Evolutionary conservation across 2,797 vertebrate genomes (phyloP).

Genomic region (Vespertilio murinus): DNA sequence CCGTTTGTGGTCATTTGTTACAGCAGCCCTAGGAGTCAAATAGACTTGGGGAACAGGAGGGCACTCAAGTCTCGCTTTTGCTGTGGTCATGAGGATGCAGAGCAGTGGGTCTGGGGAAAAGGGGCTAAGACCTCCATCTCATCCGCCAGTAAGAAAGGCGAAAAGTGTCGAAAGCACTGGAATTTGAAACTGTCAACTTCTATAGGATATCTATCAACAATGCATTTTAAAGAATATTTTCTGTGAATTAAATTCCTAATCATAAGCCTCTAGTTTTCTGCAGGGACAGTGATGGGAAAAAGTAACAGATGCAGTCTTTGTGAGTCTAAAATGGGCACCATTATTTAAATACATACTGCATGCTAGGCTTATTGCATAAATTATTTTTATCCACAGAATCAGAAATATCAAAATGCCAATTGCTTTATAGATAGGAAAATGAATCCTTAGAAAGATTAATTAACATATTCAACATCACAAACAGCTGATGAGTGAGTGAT

Average conservation of each 20-base stretch:
- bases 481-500: neutral
- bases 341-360: neutral
- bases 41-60: too few species aligned
- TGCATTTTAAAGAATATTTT: neutral
- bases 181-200: too few species aligned
- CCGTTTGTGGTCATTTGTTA: neutral
- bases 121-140: neutral
- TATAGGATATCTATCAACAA: neutral
- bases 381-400: slow-evolving; percentile 6
- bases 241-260: neutral
- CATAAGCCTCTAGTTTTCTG: neutral
- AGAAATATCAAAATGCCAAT: neutral
- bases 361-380: neutral
- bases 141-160: neutral
- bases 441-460: neutral
- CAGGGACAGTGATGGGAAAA: neutral
- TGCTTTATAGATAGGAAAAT: neutral
- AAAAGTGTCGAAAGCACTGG: neutral
- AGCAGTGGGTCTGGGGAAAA: neutral
- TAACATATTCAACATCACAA: neutral
- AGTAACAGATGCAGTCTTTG: neutral
- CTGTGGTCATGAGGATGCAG: neutral
- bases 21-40: neutral
- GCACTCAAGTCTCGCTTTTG: neutral
- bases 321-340: neutral